These are phyloP conservation scores for Pollenia griseotomentosa DNA, from an alignment of 2,888 invertebrate genomes.

Conservation along the genomic window DNA sequence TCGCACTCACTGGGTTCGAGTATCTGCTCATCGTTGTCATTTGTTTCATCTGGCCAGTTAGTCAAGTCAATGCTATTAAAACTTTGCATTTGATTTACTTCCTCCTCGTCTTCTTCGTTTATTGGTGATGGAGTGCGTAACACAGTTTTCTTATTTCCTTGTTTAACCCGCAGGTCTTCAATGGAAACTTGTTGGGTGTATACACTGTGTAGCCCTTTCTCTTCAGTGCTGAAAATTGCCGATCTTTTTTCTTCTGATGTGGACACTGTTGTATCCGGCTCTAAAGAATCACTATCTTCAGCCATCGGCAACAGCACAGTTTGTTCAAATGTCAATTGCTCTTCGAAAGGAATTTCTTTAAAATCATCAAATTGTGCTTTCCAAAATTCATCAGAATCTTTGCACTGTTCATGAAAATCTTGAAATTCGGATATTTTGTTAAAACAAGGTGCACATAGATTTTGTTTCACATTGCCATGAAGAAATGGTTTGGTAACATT, in stretches of 20 bases:
- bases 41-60: constrained; percentile 48
- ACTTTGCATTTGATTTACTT: constrained; percentile 5
- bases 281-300: constrained; percentile 42
- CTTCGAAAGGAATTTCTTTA: not conserved
- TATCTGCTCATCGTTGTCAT: constrained; percentile 12
- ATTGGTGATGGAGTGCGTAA: not conserved
- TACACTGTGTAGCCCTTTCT: not conserved
- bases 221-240: not conserved
- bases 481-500: constrained; percentile 51
- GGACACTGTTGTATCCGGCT: constrained; percentile 60
- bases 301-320: constrained; percentile 12
- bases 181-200: not conserved
- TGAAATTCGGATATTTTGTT: constrained; percentile 67
- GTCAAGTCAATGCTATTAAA: constrained; percentile 35
- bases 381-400: constrained; percentile 69
- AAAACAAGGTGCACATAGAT: constrained; percentile 70
- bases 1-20: not conserved
- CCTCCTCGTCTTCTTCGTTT: constrained; percentile 17
- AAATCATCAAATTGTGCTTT: constrained; percentile 55
- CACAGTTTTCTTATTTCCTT: not conserved
- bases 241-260: constrained; percentile 37
- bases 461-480: constrained; percentile 59
- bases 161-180: not conserved
- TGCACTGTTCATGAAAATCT: constrained; percentile 66
- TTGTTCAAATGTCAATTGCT: constrained; percentile 11